Evolutionary conservation across 2,888 invertebrate species (phyloP).

Genomic region (Ethmia dodecea): DNA sequence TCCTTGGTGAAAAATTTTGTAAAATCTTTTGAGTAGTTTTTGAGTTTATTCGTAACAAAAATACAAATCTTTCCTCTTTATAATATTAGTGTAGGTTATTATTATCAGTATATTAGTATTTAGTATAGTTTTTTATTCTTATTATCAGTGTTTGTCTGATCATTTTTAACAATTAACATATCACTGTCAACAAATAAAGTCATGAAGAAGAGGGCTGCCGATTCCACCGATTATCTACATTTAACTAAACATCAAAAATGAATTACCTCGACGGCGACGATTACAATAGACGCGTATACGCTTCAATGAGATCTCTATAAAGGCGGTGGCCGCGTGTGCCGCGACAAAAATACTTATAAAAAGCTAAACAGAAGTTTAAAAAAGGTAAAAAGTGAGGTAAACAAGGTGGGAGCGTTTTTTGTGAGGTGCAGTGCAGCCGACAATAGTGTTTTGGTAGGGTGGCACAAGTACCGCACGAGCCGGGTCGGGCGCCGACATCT

Average conservation of each 20-base stretch:
- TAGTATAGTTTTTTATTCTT: too few species aligned
- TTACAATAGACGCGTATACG: conserved; percentile 58
- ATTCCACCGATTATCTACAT: conserved; percentile 53
- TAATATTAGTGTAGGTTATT: too few species aligned
- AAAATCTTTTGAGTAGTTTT: too few species aligned
- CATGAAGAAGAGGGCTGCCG: conserved; percentile 26
- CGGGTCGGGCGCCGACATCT: conserved; percentile 33
- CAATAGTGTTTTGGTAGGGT: conserved; percentile 55
- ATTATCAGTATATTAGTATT: too few species aligned
- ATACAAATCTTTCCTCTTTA: too few species aligned
- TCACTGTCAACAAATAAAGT: conserved; percentile 37
- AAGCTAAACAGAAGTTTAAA: conserved; percentile 62
- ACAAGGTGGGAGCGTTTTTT: conserved; percentile 71
- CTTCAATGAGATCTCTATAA: conserved; percentile 58
- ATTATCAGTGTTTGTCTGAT: too few species aligned
- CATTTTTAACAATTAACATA: too few species aligned
- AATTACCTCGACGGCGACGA: conserved; percentile 52
- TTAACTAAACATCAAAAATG: conserved; percentile 68
- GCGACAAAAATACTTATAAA: conserved; percentile 65
- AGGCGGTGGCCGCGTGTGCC: conserved; percentile 61
- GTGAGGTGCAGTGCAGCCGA: conserved; percentile 30
- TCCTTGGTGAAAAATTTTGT: too few species aligned
- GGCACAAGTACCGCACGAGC: conserved; percentile 57
- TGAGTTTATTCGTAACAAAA: too few species aligned
- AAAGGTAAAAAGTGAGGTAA: conserved; percentile 76